Percentiles rank a stretch among this genome's conserved stretches.
Conservation (phyloP, 2,888 invertebrate genomes). For the Laspeyria flexula region DNA sequence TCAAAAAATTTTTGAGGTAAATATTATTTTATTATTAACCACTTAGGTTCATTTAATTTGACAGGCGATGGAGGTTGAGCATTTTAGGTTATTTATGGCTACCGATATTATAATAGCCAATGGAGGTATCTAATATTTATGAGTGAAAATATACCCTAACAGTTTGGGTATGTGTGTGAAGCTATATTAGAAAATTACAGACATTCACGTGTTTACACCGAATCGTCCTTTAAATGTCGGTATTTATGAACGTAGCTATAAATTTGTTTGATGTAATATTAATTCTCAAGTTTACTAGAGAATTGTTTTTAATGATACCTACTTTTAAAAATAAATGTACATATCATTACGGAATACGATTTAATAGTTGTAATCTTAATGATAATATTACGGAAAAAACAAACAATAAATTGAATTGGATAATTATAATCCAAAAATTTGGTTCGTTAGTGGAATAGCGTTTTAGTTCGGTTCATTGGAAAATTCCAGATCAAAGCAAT, state of each 20-base stretch:
- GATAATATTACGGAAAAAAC: too few relatives aligned
- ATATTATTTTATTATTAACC: background rate
- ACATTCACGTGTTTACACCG: slow-evolving; percentile 10
- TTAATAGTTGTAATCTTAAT: too few relatives aligned
- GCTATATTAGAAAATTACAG: slow-evolving; percentile 19
- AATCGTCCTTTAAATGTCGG: slow-evolving; percentile 13
- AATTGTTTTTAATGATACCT: too few relatives aligned
- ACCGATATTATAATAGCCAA: slow-evolving; percentile 1
- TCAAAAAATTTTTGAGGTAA: background rate
- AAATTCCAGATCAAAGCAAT: slow-evolving; percentile 24
- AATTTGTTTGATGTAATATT: slow-evolving; percentile 23
- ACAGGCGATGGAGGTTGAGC: background rate
- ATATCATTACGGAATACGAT: too few relatives aligned
- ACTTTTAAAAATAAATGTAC: too few relatives aligned
- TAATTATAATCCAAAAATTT: slow-evolving; percentile 9
- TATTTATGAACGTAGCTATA: slow-evolving; percentile 9
- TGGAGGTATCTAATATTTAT: slow-evolving; percentile 10
- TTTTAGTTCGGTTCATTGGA: slow-evolving; percentile 12
- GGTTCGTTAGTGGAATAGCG: slow-evolving; percentile 27
- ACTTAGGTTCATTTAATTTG: background rate
- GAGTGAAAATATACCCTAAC: slow-evolving; percentile 9
- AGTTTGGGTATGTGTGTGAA: slow-evolving; percentile 4
- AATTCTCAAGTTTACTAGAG: too few relatives aligned
- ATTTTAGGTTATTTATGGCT: slow-evolving; percentile 6
- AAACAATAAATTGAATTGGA: background rate